phyloP scores from a whole-genome alignment of 2,113 vertebrate species.

The Columba janthina region DNA sequence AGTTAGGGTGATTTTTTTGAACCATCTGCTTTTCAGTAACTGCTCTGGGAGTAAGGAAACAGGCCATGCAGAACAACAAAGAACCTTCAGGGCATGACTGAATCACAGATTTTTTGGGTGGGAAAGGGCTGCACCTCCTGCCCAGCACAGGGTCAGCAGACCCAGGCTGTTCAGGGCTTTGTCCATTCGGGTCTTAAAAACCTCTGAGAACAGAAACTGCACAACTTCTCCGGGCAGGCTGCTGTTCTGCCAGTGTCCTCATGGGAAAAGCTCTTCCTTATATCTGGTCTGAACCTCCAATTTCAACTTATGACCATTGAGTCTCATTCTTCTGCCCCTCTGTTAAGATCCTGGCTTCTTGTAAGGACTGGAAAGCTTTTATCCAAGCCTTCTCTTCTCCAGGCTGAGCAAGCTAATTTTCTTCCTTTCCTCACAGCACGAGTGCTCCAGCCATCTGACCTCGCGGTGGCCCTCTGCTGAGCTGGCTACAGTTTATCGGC shows the following conservation, averaged over 20 bases:
- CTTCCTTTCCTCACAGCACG: background rate
- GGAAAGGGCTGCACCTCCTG: background rate
- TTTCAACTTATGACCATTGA: background rate
- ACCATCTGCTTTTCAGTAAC: background rate
- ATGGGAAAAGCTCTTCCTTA: background rate
- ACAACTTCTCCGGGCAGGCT: background rate
- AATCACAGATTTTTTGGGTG: background rate
- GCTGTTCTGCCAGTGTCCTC: background rate
- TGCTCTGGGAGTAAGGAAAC: background rate
- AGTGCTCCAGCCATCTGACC: background rate
- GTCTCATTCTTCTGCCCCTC: background rate
- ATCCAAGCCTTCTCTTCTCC: background rate
- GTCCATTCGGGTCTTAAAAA: background rate
- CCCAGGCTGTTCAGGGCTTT: background rate
- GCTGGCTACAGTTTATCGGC: background rate
- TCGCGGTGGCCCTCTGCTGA: background rate
- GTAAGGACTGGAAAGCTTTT: background rate
- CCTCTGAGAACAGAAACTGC: background rate
- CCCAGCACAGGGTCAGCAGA: background rate
- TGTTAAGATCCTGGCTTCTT: background rate
- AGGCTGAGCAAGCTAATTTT: background rate
- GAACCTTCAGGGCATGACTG: background rate
- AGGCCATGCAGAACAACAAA: rapidly evolving
- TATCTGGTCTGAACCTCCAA: background rate
- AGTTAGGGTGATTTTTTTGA: background rate